These are phyloP conservation scores for Clarias laeviceps DNA, from an alignment of 2,797 vertebrate species.

Conservation along the genomic window DNA sequence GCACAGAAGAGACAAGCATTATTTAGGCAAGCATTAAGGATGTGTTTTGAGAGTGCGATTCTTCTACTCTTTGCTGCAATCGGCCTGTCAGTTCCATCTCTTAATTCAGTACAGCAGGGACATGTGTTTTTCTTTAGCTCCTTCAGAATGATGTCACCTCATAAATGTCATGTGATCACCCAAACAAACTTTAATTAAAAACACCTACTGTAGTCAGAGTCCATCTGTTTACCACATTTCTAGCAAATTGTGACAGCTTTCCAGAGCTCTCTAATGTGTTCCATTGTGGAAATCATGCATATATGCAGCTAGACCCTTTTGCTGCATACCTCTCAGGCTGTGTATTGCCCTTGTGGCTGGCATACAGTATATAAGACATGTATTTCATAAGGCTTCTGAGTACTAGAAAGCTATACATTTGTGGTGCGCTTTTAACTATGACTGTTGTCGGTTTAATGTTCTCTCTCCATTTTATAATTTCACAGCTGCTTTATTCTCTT, in stretches of 20 bases:
- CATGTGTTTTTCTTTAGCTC: conserved; percentile 73
- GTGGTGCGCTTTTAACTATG: background rate
- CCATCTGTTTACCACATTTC: conserved; percentile 44
- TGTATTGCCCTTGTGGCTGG: background rate
- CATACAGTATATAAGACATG: background rate
- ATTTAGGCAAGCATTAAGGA: background rate
- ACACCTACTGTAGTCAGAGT: conserved; percentile 45
- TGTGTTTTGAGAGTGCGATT: conserved; percentile 38
- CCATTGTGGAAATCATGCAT: background rate
- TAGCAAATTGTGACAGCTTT: conserved; percentile 19
- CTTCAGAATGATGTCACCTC: conserved; percentile 71
- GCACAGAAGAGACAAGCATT: conserved; percentile 8
- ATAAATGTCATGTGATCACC: conserved; percentile 66
- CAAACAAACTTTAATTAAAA: conserved; percentile 61
- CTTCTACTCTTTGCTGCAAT: conserved; percentile 18
- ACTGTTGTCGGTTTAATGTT: background rate
- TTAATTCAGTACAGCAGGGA: conserved; percentile 39
- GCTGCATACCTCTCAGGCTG: too few relatives aligned
- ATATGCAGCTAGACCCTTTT: background rate
- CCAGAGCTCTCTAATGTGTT: conserved; percentile 36
- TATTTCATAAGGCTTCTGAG: background rate
- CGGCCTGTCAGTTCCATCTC: conserved; percentile 19
- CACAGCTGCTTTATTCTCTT: background rate
- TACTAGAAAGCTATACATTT: background rate
- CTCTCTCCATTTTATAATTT: background rate